A percentile compares a stretch with the other conserved stretches of the same genome.
Conservation (phyloP, 1,140 invertebrate genomes). For the Apis mellifera region DNA sequence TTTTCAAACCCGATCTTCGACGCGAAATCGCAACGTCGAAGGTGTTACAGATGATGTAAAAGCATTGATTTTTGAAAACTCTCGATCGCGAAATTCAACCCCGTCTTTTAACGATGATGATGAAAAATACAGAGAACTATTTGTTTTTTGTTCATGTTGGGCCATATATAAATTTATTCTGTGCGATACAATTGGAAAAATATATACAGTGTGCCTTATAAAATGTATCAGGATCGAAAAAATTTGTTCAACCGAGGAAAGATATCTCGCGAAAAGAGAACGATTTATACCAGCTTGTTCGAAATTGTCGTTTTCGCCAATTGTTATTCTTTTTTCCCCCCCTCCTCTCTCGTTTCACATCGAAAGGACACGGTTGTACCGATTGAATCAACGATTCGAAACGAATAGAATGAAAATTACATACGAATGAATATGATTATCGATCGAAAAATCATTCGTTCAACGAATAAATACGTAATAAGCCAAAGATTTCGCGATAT, state of each 20-base stretch:
- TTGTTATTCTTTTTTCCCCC: not conserved
- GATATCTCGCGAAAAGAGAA: not conserved
- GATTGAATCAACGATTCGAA: not conserved
- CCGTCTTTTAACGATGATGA: not conserved
- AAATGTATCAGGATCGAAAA: not conserved
- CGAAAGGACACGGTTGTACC: not conserved
- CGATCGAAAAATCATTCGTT: not conserved
- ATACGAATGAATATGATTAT: not conserved
- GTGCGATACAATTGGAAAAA: conserved; percentile 42
- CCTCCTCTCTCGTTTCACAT: not conserved
- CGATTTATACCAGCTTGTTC: not conserved
- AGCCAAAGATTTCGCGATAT: not conserved
- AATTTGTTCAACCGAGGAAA: not conserved
- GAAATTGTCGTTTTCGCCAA: not conserved
- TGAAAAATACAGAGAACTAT: not conserved
- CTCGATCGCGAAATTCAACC: not conserved
- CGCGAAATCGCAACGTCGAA: conserved; percentile 6
- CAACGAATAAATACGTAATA: conserved; percentile 35
- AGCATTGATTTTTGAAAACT: conserved; percentile 8
- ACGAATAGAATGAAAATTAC: not conserved
- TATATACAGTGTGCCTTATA: conserved; percentile 37
- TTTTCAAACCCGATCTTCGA: not conserved
- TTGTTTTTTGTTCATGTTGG: conserved; percentile 11
- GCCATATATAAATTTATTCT: conserved; percentile 43
- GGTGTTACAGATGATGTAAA: conserved; percentile 13